Conservation (phyloP, 2,797 vertebrate species). For the Dermochelys coriacea region DNA sequence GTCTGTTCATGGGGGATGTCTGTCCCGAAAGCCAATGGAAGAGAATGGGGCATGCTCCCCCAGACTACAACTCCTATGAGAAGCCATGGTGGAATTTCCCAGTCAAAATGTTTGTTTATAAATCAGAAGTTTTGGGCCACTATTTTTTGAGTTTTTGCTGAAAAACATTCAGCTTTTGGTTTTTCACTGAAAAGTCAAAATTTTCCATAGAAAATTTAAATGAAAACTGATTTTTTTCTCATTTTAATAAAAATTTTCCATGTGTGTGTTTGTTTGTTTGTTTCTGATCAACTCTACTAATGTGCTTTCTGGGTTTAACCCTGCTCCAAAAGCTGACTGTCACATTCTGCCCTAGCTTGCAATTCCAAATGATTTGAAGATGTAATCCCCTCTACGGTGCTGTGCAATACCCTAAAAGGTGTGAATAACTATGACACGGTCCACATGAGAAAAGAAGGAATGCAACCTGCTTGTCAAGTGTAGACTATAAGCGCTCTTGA, state of each 20-base stretch:
- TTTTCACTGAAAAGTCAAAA: background rate
- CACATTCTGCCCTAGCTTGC: background rate
- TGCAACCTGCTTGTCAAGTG: background rate
- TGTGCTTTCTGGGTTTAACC: rapidly evolving
- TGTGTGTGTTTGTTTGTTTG: no score
- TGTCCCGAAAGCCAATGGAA: background rate
- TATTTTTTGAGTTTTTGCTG: background rate
- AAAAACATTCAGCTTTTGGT: background rate
- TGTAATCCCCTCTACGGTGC: background rate
- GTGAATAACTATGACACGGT: background rate
- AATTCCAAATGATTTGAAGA: background rate
- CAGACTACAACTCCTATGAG: background rate
- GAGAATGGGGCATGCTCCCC: background rate
- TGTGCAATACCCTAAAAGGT: background rate
- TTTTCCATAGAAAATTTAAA: background rate
- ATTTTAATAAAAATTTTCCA: background rate
- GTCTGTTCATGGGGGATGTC: background rate
- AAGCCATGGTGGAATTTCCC: background rate
- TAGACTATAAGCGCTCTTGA: background rate
- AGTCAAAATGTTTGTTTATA: background rate
- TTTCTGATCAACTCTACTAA: background rate
- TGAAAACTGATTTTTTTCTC: background rate
- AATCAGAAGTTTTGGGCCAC: background rate
- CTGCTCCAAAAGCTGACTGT: background rate
- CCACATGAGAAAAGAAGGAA: background rate